Evolutionary conservation across 2,113 vertebrate species (phyloP).

Genomic region (Scomber japonicus): DNA sequence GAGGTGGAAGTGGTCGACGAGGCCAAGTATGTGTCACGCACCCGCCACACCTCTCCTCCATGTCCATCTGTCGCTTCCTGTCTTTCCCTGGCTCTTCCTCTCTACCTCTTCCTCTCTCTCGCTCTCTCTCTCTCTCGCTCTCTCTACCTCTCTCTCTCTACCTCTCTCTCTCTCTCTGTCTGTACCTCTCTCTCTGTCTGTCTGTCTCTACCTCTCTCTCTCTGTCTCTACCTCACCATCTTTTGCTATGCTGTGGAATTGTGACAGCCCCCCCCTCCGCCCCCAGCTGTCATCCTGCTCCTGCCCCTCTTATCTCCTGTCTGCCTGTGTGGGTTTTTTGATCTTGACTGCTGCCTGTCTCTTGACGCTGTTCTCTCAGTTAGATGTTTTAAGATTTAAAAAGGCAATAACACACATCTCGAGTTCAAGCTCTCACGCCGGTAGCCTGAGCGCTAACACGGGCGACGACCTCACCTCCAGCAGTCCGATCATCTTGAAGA

Average conservation of each 20-base stretch:
- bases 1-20: constrained; percentile 99
- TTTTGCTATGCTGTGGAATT: constrained; percentile 43
- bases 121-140: neutral
- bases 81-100: constrained; percentile 34
- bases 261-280: constrained; percentile 32
- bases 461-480: no score
- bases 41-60: constrained; percentile 29
- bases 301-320: constrained; percentile 28
- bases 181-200: constrained; percentile 2
- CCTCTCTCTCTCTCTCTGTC: constrained; percentile 24
- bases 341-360: constrained; percentile 26
- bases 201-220: neutral
- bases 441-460: neutral
- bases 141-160: constrained; percentile 14
- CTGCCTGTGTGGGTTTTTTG: constrained; percentile 50
- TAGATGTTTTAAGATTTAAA: neutral
- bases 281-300: constrained; percentile 53
- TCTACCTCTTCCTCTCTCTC: constrained; percentile 10
- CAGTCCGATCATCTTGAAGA: neutral
- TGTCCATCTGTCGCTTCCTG: constrained; percentile 56
- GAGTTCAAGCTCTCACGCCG: neutral
- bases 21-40: constrained; percentile 92
- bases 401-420: neutral
- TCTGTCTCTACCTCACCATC: constrained; percentile 3
- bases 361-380: constrained; percentile 11